Evolutionary conservation across 2,888 invertebrate genomes (phyloP).

Genomic region (Ernsta delagoae): DNA sequence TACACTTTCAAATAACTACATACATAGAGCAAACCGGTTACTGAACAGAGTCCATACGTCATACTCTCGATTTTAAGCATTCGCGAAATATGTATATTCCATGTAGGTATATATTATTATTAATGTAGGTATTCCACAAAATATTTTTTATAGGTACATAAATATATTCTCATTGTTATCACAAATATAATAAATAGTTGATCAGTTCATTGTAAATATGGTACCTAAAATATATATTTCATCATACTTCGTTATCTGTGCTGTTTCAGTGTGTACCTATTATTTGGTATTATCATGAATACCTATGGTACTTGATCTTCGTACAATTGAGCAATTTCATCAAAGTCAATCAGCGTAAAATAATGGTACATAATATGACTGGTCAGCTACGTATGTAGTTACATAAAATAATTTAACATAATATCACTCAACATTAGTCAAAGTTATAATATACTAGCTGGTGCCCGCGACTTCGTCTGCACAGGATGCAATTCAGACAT

Average conservation of each 20-base stretch:
- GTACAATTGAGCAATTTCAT: slow-evolving; percentile 14
- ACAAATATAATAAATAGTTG: neutral
- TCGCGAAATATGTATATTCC: neutral
- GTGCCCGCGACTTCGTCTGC: no score
- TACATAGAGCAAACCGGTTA: neutral
- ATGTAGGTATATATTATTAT: no score
- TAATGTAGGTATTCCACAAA: neutral
- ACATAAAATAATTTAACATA: no score
- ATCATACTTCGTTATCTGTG: neutral
- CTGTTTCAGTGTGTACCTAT: neutral
- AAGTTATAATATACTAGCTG: no score
- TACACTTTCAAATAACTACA: neutral
- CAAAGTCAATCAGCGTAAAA: neutral
- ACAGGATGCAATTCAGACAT: no score
- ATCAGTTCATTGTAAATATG: no score
- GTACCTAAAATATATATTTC: neutral
- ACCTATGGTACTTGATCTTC: slow-evolving; percentile 1
- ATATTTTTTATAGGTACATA: neutral
- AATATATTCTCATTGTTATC: neutral
- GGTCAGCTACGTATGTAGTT: no score
- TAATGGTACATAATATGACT: no score
- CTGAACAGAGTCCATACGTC: neutral
- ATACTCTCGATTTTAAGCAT: neutral
- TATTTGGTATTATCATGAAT: slow-evolving; percentile 2
- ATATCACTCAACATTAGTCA: no score